Percentiles rank a stretch among this genome's conserved stretches.
These are phyloP conservation scores for Oophaga pumilio DNA, from an alignment of 2,113 vertebrate species.

Conservation along the genomic window DNA sequence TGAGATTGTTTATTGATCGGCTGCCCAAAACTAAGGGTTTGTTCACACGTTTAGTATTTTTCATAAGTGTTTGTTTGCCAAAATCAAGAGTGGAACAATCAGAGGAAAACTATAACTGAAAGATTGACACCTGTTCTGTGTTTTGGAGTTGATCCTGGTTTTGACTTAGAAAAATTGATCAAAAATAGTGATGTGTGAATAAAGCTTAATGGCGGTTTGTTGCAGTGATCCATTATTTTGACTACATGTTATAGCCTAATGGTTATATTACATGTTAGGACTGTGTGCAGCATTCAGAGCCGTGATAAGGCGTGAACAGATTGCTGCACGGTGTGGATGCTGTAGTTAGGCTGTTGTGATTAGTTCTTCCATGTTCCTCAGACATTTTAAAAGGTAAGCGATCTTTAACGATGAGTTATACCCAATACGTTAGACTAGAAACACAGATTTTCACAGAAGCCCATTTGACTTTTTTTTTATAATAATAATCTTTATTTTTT, in stretches of 20 bases:
- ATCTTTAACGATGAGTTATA: background rate
- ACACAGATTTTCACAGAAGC: background rate
- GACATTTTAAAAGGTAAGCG: background rate
- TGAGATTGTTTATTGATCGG: background rate
- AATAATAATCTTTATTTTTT: too few species aligned
- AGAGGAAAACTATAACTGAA: too few species aligned
- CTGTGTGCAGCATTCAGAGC: too few species aligned
- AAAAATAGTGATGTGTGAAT: too few species aligned
- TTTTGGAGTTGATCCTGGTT: too few species aligned
- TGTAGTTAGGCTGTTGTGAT: background rate
- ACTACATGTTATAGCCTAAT: background rate
- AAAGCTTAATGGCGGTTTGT: too few species aligned
- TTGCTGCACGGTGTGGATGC: background rate
- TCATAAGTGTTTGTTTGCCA: too few species aligned
- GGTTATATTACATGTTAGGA: background rate
- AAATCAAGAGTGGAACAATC: too few species aligned
- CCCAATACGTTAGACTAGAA: background rate
- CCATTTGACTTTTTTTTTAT: background rate
- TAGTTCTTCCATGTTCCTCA: background rate
- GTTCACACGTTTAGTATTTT: too few species aligned
- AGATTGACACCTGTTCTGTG: too few species aligned
- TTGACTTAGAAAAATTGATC: too few species aligned
- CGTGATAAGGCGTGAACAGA: background rate
- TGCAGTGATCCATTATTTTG: background rate
- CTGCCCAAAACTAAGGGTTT: background rate